Percentiles rank a stretch among this genome's conserved stretches.
phyloP scores from a whole-genome alignment of 2,888 invertebrate species.

The Drosophila rellima region DNA sequence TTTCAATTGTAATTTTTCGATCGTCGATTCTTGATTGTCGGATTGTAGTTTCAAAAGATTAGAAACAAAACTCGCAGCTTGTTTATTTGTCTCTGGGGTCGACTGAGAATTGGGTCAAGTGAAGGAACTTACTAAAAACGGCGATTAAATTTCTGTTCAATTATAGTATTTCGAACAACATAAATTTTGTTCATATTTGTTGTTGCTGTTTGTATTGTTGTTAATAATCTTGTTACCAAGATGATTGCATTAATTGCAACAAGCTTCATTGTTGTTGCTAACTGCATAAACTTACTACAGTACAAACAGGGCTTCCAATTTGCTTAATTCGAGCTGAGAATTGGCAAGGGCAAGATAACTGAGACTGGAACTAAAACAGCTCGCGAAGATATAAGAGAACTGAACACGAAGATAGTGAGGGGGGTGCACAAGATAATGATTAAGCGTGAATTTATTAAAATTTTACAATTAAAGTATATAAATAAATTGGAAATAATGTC shows the following conservation, averaged over 20 bases:
- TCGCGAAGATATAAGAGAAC: too few relatives aligned
- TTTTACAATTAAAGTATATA: neutral
- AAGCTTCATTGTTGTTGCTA: conserved; percentile 43
- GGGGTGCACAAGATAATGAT: neutral
- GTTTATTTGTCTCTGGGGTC: conserved; percentile 43
- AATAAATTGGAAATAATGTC: neutral
- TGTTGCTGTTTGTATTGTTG: conserved; percentile 28
- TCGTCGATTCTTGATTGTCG: conserved; percentile 14
- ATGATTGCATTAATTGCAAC: conserved; percentile 68
- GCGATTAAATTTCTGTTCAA: conserved; percentile 73
- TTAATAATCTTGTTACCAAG: conserved; percentile 52
- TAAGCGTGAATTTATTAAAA: neutral
- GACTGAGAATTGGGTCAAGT: conserved; percentile 79
- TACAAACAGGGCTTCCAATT: conserved; percentile 59
- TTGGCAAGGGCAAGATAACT: neutral
- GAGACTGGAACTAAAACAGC: neutral
- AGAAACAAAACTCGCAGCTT: conserved; percentile 19
- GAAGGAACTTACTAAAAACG: conserved; percentile 72
- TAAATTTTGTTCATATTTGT: conserved; percentile 46
- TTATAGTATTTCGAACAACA: conserved; percentile 60
- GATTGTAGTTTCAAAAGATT: conserved; percentile 30
- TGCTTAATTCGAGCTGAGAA: neutral
- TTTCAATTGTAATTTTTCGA: conserved; percentile 21
- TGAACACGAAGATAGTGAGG: neutral
- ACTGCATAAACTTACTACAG: conserved; percentile 53